Evolutionary conservation across 1,140 invertebrate species (phyloP).

Genomic region (Yoshiicerus persimilis): DNA sequence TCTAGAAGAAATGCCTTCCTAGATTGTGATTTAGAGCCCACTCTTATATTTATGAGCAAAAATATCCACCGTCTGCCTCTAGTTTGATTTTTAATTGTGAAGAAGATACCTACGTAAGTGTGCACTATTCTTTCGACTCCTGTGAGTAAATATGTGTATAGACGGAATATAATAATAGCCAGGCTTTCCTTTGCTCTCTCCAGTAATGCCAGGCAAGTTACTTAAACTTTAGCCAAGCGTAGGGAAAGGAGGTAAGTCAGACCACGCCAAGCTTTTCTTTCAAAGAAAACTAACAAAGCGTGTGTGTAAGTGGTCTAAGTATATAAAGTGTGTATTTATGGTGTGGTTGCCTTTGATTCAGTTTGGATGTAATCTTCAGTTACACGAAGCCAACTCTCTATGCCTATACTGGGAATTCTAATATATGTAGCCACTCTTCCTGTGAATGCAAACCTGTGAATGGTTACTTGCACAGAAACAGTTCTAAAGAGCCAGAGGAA

Average conservation of each 20-base stretch:
- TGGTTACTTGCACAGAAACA: not conserved
- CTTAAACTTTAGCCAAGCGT: not conserved
- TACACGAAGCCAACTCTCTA: not conserved
- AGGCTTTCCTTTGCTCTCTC: not conserved
- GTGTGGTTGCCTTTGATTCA: constrained; percentile 15
- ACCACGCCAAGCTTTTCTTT: not conserved
- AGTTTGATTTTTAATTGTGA: not conserved
- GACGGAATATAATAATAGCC: not conserved
- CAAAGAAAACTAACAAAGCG: not conserved
- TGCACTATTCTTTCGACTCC: not conserved
- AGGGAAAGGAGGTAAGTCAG: not conserved
- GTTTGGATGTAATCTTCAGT: constrained; percentile 10
- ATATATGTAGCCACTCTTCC: not conserved
- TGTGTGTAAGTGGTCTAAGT: constrained; percentile 12
- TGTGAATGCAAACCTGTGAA: not conserved
- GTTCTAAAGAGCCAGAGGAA: not conserved
- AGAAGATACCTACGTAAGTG: not conserved
- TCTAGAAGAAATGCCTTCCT: not conserved
- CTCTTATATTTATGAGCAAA: constrained; percentile 7
- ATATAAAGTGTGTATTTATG: constrained; percentile 9
- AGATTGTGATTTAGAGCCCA: not conserved
- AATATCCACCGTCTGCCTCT: not conserved
- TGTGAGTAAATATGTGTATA: not conserved
- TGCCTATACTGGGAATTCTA: not conserved
- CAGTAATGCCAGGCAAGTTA: not conserved